Base-by-base conservation (phyloP, 1,140 invertebrate genomes). In the Halictus rubicundus region DNA sequence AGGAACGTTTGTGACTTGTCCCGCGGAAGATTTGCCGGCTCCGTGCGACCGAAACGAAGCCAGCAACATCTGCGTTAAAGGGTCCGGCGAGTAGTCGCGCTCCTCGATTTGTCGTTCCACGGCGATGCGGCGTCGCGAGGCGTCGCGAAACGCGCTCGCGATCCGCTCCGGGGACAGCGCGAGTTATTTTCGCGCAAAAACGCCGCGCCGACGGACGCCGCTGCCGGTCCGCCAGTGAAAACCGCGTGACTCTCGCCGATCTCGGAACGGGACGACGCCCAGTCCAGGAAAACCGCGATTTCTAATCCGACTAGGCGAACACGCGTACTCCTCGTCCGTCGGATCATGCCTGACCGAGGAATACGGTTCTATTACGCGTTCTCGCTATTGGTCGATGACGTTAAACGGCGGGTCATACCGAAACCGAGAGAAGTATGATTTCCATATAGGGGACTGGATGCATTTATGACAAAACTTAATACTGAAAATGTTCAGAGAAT, bases 281-380 rank as follows among this genome's bases (percentile, higher is more conserved):
- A 76, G 87, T 89, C 81, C 85, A 89, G 88, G 88, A 89, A 89
- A 89, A 89, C 73, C 25, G 68, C 87, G 88, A 89, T 89, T 89
- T 89, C 88, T 88, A 89, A 89, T 89, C 84, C 87, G 19, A 7
- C 32, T 27, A 12, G 60, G 42, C 42, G 42, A 46, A 32, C 5
- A 32, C 9, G 37, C n/a, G 52, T 64, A 32, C 32, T 32, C 3
- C 5, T 32, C 32, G 32, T 32, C 32, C 32, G 32, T 32, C 32
- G 32, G 32, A 32, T 32, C 3, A 32, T 32, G 32, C 32, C 32
- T 3, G 32, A 5, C 3, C 32, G 2, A 0, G 5, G 32, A 32
- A 1, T n/a, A n/a, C n/a, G n/a, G n/a, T n/a, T n/a, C n/a, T n/a
- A n/a, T n/a, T n/a, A n/a, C 32, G 32, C 32, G 32, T 4, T 32